A percentile compares a stretch with the other conserved stretches of the same genome.
Evolutionary conservation across 2,797 vertebrate genomes (phyloP).

Genomic region (Phylloscopus collybita): DNA sequence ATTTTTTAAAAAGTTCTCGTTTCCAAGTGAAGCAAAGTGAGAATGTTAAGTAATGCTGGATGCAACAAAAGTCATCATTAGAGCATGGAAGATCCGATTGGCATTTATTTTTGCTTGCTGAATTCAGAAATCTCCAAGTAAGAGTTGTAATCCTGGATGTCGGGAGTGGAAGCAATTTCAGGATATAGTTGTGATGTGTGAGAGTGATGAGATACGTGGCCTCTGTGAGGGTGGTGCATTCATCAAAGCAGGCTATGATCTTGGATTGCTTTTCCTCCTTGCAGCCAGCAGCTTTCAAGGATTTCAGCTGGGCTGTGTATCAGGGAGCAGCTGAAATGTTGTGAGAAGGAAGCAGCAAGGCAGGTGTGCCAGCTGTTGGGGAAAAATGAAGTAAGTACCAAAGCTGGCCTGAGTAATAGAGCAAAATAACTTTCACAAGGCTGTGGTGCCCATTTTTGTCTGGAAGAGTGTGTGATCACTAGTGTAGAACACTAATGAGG

Average conservation of each 20-base stretch:
- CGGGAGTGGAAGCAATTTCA: neutral
- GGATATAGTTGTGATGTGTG: neutral
- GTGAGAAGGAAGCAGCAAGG: neutral
- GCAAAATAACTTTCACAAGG: neutral
- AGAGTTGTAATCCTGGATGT: neutral
- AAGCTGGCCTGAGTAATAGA: neutral
- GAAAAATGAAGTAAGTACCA: neutral
- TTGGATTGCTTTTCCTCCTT: neutral
- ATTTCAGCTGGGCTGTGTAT: neutral
- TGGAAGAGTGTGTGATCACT: neutral
- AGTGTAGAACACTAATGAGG: neutral
- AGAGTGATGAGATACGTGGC: neutral
- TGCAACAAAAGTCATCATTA: neutral
- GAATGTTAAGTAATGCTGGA: neutral
- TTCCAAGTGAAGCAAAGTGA: neutral
- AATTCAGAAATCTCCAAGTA: neutral
- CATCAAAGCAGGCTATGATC: neutral
- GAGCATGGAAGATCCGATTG: neutral
- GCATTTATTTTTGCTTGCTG: neutral
- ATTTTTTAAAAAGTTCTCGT: neutral
- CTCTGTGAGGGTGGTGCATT: neutral
- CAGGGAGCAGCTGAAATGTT: neutral
- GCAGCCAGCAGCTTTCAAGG: neutral
- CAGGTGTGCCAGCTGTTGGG: neutral
- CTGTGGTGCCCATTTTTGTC: neutral